Conservation (phyloP, 2,797 vertebrate genomes). For the Nyctalus aviator region DNA sequence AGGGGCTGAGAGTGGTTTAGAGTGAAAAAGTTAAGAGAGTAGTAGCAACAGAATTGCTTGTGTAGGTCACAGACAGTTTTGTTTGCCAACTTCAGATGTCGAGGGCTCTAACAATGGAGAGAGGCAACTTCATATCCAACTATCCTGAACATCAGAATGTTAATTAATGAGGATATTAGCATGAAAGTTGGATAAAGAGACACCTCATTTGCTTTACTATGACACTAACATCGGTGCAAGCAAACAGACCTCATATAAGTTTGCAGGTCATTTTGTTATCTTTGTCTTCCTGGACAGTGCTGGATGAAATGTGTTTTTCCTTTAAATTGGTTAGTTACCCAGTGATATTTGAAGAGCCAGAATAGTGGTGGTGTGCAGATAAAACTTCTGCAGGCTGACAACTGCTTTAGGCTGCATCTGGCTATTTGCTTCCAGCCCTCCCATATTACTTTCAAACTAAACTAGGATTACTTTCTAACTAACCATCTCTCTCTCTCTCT, state of each 20-base stretch:
- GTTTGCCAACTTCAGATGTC: background rate
- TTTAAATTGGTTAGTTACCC: background rate
- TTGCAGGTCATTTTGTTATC: constrained; percentile 10
- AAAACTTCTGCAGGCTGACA: background rate
- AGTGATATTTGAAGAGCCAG: background rate
- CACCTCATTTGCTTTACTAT: background rate
- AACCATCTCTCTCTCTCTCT: too few species aligned
- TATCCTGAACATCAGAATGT: background rate
- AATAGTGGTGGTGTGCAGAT: background rate
- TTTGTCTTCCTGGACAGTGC: background rate
- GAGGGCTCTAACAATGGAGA: background rate
- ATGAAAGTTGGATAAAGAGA: background rate
- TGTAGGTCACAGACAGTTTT: background rate
- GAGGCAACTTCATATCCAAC: background rate
- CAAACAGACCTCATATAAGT: background rate
- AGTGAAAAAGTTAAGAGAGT: background rate
- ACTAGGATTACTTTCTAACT: constrained; percentile 26
- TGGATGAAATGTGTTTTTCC: background rate
- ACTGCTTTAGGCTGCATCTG: background rate
- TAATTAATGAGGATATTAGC: background rate
- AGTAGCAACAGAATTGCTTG: background rate
- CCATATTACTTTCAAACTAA: background rate
- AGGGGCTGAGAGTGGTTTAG: background rate
- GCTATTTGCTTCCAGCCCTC: background rate
- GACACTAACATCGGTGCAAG: background rate